Base-by-base conservation (phyloP, 1,140 invertebrate species). In the Charaxes varanes region DNA sequence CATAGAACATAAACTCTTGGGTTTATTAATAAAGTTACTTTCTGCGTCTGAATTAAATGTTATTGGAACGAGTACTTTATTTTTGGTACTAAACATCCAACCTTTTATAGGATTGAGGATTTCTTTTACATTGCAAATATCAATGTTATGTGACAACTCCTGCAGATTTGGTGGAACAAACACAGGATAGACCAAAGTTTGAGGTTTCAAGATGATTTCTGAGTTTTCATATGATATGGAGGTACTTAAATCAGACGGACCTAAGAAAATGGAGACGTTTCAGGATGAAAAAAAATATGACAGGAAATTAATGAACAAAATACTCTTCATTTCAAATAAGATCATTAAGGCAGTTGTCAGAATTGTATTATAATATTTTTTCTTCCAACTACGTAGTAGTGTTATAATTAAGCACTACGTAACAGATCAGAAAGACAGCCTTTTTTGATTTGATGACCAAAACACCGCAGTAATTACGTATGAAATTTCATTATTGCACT, bases 1-100 rank as follows among this genome's bases (percentile, higher is more conserved):
- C 42, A 60, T 53, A 5, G 59, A 61, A 36, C 54, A 63, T 8
- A 60, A n/a, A 27, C 53, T 61, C 32, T 33, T 42, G 11, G 55
- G 41, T 16, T 23, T 4, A 4, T 27, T 18, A 27, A 8, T 27
- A 27, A 16, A 3, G 13, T 12, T 15, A 19, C 18, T 1, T 19
- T 18, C 13, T 30, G 18, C 18, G 21, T 15, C 8, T 10, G 15
- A 8, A 18, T 31, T 10, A 10, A 6, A 10, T 2, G 14, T 18
- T 17, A 31, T 17, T n/a, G 28, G 15, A 7, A 31, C 11, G 4
- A 16, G 13, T 7, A 10, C 7, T 6, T 31, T 31, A 4, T 31
- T 8, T 18, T 31, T 31, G 2, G 15, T 31, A 30, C 16, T 14
- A 17, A 10, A 8, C 8, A 14, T 13, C 28, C 15, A 31, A 17